Evolutionary conservation across 2,113 vertebrate genomes (phyloP).

Genomic region (Mustelus asterias): DNA sequence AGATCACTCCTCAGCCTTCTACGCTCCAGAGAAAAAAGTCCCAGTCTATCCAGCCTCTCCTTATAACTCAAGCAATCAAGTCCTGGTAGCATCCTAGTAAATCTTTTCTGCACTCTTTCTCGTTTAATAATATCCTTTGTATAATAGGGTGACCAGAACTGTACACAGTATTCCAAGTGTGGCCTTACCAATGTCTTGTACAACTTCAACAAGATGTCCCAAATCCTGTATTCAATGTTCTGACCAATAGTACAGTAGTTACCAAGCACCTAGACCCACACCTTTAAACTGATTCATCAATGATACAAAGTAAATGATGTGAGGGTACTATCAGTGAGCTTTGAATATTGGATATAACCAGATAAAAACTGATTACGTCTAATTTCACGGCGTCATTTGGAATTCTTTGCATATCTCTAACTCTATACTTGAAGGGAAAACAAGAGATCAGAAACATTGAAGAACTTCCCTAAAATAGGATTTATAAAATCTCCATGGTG

Average conservation of each 20-base stretch:
- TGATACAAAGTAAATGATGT: not conserved
- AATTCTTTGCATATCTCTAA: not conserved
- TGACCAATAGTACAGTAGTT: not conserved
- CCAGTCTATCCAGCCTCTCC: too few species aligned
- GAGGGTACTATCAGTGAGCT: not conserved
- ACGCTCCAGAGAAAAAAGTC: too few species aligned
- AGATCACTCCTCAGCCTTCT: too few species aligned
- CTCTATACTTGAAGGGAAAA: not conserved
- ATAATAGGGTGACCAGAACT: too few species aligned
- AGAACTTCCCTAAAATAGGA: not conserved
- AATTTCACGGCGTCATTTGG: not conserved
- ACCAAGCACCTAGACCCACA: not conserved
- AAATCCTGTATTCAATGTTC: too few species aligned
- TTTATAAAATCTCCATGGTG: not conserved
- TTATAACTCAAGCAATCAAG: too few species aligned
- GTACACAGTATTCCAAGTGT: too few species aligned
- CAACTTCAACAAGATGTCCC: too few species aligned
- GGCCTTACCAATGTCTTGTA: too few species aligned
- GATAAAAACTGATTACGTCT: not conserved
- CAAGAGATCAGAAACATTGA: not conserved
- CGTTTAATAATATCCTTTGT: too few species aligned
- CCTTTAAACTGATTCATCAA: not conserved
- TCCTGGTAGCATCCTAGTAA: too few species aligned
- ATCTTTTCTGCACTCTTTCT: too few species aligned
- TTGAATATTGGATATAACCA: not conserved